Percentiles rank a stretch among this genome's conserved stretches.
These are phyloP conservation scores for Xestia sexstrigata DNA, from an alignment of 2,888 invertebrate genomes.

Conservation along the genomic window DNA sequence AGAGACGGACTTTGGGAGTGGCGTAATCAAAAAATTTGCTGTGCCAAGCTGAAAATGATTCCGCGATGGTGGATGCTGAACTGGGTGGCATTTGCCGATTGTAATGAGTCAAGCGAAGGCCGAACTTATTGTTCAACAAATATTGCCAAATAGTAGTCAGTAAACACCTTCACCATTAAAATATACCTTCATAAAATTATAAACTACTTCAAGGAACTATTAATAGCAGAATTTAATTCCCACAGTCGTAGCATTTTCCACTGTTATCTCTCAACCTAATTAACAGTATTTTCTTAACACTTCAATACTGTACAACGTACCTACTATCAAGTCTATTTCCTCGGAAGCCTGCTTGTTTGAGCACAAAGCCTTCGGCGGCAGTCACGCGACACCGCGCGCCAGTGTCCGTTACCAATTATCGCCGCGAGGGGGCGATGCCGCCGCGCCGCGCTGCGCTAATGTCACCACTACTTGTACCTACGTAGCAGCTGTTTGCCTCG, in stretches of 20 bases:
- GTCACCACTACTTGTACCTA: conserved; percentile 6
- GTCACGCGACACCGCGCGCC: conserved; percentile 60
- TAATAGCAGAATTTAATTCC: neutral
- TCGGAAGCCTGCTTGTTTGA: conserved; percentile 7
- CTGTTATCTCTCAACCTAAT: neutral
- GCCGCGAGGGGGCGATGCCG: conserved; percentile 24
- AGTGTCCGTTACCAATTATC: conserved; percentile 75
- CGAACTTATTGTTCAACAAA: neutral
- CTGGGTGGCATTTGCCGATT: neutral
- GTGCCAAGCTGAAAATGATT: neutral
- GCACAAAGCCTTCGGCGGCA: conserved; percentile 32
- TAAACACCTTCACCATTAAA: neutral
- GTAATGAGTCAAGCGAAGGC: neutral
- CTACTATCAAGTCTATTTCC: neutral
- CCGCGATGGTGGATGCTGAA: neutral
- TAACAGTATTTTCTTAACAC: conserved; percentile 26
- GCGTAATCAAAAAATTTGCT: neutral
- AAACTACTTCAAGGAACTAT: neutral
- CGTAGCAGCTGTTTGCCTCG: conserved; percentile 14
- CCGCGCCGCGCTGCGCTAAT: neutral
- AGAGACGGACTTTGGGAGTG: neutral
- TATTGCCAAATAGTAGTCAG: neutral
- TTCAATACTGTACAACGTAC: neutral
- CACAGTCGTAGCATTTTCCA: neutral
- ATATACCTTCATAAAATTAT: neutral